Evolutionary conservation across 1,140 invertebrate species (phyloP), one percentile per base, ranked within the genome.

Genomic region (Philopotamus ludificatus): DNA sequence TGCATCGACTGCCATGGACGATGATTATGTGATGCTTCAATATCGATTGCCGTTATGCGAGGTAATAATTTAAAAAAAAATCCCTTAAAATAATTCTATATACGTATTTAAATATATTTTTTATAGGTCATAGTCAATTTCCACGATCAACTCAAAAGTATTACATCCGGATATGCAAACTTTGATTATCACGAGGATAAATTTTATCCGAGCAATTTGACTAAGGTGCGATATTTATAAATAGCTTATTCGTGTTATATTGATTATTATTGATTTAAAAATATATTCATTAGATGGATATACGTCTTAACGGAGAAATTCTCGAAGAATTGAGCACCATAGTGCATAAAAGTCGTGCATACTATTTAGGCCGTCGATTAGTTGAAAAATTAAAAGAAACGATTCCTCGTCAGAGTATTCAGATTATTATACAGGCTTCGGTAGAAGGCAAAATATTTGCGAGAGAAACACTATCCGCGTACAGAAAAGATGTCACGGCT

Each of bases 161-260:
- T 93, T 10, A 90, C 89, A 15, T 97, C 94, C 1, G 97, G 97
- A 9, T 98, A 95, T 81, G 96, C 94, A 8, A 97, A 93, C 77
- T 99, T 99, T 80, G 96, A 98, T 80, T 99, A 99, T 79, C 94
- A 98, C 81, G 91, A 97, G 77, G 75, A 86, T 74, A 94, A 90
- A 12, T 98, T 91, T 77, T 81, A 91, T 75, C 51, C 76, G 12
- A 87, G 89, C 63, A 74, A 85, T 65, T 79, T 95, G 70, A 84
- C 87, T 0, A 92, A 90, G 78, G 90, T 93, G 82, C 74, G 23
- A n/a, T 21, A n/a, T 25, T 23, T 75, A 73, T 45, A 41, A 22
- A 51, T 67, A 26, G 47, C 12, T 60, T 62, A 15, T 66, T 51
- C 58, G 20, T 34, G 15, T 65, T 57, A n/a, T 8, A 9, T 45